phyloP scores from a whole-genome alignment of 37 sponge, comb jelly and placozoan species.

The Geodia barretti region DNA sequence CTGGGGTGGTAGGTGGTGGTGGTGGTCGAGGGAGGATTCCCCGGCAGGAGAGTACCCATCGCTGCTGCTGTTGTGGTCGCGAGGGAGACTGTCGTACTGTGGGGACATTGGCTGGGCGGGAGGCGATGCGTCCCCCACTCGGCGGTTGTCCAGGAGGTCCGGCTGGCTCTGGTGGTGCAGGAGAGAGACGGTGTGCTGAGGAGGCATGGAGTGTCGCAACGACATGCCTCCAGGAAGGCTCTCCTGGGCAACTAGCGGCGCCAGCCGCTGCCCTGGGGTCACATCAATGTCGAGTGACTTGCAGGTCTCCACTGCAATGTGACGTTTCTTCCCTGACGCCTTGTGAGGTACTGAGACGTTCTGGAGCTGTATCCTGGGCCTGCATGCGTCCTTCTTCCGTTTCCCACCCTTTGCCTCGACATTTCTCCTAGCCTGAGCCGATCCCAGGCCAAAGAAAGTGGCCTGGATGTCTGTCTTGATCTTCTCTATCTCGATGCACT shows the following conservation, averaged over 20 bases:
- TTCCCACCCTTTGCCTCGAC: slow-evolving; percentile 2
- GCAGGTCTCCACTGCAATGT: not conserved
- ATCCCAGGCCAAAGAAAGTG: slow-evolving; percentile 31
- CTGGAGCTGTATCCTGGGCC: slow-evolving; percentile 22
- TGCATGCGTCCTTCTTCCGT: slow-evolving; percentile 31
- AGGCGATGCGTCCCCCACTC: not conserved
- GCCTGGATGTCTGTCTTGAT: slow-evolving; percentile 56
- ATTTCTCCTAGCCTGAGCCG: not conserved
- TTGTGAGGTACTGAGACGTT: slow-evolving; percentile 35
- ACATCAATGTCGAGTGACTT: not conserved
- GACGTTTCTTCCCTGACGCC: not conserved
- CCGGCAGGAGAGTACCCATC: too few relatives aligned
- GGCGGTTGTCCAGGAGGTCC: not conserved
- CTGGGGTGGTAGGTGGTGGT: not conserved
- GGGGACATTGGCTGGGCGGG: not conserved
- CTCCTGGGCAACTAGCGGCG: not conserved
- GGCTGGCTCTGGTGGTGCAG: not conserved
- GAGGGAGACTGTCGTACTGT: not conserved
- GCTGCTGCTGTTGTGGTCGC: too few relatives aligned
- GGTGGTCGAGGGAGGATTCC: not conserved
- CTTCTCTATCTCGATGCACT: slow-evolving; percentile 76
- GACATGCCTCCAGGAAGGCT: not conserved
- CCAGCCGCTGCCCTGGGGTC: not conserved
- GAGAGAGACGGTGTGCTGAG: not conserved
- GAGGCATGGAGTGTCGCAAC: not conserved